Conservation (phyloP, 1,140 invertebrate genomes). For the Aphelinus certus region DNA sequence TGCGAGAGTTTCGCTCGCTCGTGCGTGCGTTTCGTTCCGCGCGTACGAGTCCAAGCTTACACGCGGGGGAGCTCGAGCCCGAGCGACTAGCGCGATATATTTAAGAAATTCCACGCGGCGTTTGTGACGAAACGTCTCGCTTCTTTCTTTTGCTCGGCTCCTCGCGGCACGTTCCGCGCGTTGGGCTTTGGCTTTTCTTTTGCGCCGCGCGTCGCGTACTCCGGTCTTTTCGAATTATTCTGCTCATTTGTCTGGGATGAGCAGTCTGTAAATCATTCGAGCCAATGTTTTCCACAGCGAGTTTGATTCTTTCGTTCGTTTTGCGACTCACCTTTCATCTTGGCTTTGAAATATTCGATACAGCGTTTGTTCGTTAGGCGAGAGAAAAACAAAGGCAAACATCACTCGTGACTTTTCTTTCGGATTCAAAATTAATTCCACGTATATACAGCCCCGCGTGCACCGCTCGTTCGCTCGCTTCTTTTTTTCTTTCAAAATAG, state of each 20-base stretch:
- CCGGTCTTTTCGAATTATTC: constrained; percentile 14
- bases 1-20: neutral
- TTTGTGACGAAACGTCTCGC: constrained; percentile 31
- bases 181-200: constrained; percentile 20
- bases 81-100: neutral
- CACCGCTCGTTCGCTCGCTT: no score
- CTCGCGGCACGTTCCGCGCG: constrained; percentile 3
- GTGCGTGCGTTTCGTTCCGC: neutral
- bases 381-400: no score
- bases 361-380: no score
- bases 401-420: no score
- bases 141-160: constrained; percentile 16
- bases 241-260: neutral
- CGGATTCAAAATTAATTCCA: no score
- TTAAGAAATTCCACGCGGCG: constrained; percentile 17
- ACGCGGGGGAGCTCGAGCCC: neutral
- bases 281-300: neutral
- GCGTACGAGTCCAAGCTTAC: neutral
- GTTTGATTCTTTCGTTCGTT: neutral
- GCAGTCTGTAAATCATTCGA: constrained; percentile 14
- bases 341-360: neutral
- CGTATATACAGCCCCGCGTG: no score
- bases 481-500: no score
- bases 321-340: neutral
- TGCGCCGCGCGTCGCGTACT: neutral